A percentile compares a stretch with the other conserved stretches of the same genome.
These are phyloP conservation scores for Phalera bucephala DNA, from an alignment of 2,888 invertebrate species.

Conservation along the genomic window DNA sequence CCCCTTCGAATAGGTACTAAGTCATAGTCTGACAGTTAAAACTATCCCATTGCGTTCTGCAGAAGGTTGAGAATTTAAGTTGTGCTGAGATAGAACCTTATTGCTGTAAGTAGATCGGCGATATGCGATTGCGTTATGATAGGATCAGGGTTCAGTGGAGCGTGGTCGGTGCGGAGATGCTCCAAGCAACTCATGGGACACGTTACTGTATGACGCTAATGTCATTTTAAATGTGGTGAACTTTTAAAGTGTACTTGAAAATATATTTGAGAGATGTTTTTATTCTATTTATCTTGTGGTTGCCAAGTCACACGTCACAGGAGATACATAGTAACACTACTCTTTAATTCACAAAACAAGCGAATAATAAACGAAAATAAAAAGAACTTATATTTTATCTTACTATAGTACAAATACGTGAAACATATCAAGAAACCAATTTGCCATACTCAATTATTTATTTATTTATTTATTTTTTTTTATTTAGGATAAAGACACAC, in stretches of 20 bases:
- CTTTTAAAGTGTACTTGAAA: constrained; percentile 46
- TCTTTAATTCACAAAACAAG: too few species aligned
- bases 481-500: too few species aligned
- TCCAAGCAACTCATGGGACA: constrained; percentile 47
- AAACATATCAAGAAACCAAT: too few species aligned
- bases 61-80: constrained; percentile 44
- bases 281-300: too few species aligned
- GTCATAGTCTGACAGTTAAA: neutral
- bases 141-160: constrained; percentile 77
- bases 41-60: constrained; percentile 11
- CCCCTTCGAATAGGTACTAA: constrained; percentile 43
- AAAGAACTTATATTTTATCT: too few species aligned
- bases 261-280: constrained; percentile 10
- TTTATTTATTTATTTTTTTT: too few species aligned
- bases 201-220: constrained; percentile 67
- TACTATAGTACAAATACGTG: too few species aligned
- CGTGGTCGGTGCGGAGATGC: constrained; percentile 56
- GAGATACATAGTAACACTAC: too few species aligned
- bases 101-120: constrained; percentile 38
- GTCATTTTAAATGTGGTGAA: constrained; percentile 58
- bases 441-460: too few species aligned
- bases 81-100: constrained; percentile 38
- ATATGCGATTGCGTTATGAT: constrained; percentile 81
- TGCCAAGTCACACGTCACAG: too few species aligned
- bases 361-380: too few species aligned